Evolutionary conservation across 2,797 vertebrate species (phyloP).

Genomic region (Melopsittacus undulatus): DNA sequence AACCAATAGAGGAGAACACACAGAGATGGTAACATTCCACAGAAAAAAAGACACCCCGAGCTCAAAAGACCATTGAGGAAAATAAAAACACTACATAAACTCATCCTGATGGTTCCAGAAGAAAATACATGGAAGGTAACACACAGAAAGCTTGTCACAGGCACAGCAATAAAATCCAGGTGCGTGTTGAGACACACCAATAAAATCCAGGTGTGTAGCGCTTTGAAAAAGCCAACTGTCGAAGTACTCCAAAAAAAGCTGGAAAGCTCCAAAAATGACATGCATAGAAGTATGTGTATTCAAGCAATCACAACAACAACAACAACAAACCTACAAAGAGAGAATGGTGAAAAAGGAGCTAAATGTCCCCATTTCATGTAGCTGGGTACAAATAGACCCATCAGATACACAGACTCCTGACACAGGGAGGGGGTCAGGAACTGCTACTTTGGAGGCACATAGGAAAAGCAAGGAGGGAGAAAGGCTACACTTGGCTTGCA

Average conservation of each 20-base stretch:
- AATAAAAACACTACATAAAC: background rate
- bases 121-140: background rate
- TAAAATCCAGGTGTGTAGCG: accelerated
- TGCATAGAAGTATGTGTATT: background rate
- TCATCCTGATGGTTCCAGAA: background rate
- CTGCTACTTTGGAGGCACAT: background rate
- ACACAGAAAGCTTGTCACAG: background rate
- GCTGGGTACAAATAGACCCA: too few species aligned
- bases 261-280: background rate
- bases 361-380: background rate
- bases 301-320: background rate
- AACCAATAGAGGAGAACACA: background rate
- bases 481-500: background rate
- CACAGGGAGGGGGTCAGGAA: background rate
- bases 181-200: too few species aligned
- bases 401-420: background rate
- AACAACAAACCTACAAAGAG: background rate
- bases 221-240: background rate
- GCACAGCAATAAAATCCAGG: background rate
- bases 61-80: background rate
- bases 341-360: background rate
- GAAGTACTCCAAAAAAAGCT: background rate
- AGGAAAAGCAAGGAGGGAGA: background rate
- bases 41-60: background rate
- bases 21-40: background rate